Conservation (phyloP, 37 sponge, comb jelly and placozoan genomes). For the Cladorhizidae sp. region DNA sequence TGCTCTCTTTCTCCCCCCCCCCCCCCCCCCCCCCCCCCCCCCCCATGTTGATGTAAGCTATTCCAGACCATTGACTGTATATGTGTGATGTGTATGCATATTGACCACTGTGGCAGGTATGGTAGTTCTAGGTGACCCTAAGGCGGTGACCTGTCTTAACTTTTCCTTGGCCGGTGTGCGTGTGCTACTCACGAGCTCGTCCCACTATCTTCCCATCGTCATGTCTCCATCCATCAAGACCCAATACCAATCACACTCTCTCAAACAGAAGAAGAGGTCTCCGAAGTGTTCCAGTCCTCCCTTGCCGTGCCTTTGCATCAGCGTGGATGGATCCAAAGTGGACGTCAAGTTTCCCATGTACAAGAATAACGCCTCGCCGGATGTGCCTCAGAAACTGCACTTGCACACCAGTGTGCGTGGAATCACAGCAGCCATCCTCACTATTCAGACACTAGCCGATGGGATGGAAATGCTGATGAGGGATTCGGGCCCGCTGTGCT, state of each 20-base stretch:
- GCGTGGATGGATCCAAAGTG: not conserved
- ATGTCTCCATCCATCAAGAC: not conserved
- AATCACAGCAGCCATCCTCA: not conserved
- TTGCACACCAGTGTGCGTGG: not conserved
- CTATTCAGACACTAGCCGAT: not conserved
- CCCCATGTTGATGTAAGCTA: not conserved
- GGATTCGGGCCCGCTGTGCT: not conserved
- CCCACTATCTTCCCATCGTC: conserved; percentile 18
- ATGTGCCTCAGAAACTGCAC: conserved; percentile 33
- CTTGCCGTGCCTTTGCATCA: conserved; percentile 10
- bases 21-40: conserved; percentile 6
- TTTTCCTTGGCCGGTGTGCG: not conserved
- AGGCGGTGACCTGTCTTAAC: conserved; percentile 48
- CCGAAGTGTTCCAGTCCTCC: not conserved
- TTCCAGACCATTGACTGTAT: too few relatives aligned
- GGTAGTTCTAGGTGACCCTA: conserved; percentile 71
- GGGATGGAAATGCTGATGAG: not conserved
- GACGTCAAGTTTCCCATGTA: conserved; percentile 60
- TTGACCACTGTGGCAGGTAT: too few relatives aligned
- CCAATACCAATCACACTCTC: not conserved
- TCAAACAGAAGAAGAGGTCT: not conserved
- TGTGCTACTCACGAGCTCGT: conserved; percentile 13
- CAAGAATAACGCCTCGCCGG: conserved; percentile 52
- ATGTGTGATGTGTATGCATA: too few relatives aligned
- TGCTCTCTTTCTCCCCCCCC: too few relatives aligned